A percentile compares a stretch with the other conserved stretches of the same genome.
phyloP scores from a whole-genome alignment of 1,140 invertebrate genomes.

The Pachyrhynchus sulphureomaculatus region DNA sequence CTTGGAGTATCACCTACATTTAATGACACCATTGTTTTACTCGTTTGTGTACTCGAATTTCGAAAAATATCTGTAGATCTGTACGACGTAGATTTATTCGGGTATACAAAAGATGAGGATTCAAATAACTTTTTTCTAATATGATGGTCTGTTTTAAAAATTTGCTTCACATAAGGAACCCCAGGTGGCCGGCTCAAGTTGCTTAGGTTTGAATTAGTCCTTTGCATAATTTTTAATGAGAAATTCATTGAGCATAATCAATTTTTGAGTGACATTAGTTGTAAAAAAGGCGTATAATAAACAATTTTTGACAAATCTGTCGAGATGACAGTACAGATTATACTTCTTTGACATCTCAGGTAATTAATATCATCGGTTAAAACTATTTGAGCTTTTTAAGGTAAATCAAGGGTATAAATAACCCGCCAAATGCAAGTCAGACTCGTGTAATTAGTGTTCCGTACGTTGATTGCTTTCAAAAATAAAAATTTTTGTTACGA shows the following conservation, averaged over 20 bases:
- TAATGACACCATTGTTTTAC: constrained; percentile 38
- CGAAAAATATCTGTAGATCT: constrained; percentile 8
- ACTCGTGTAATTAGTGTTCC: too few species aligned
- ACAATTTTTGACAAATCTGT: not conserved
- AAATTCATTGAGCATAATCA: constrained; percentile 1
- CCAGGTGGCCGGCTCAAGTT: not conserved
- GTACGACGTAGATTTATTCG: not conserved
- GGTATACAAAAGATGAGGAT: constrained; percentile 15
- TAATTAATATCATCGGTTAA: too few species aligned
- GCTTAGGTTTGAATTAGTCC: constrained; percentile 11
- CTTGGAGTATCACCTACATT: constrained; percentile 8
- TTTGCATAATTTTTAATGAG: constrained; percentile 15
- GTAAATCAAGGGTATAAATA: too few species aligned
- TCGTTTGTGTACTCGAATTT: constrained; percentile 39
- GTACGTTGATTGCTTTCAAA: too few species aligned
- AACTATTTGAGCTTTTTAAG: too few species aligned
- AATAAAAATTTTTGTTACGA: too few species aligned
- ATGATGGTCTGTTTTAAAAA: constrained; percentile 1
- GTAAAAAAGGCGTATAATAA: too few species aligned
- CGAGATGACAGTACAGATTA: not conserved
- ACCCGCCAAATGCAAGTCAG: too few species aligned
- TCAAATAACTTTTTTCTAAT: constrained; percentile 13
- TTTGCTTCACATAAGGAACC: not conserved
- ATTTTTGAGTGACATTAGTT: too few species aligned
- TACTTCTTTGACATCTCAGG: too few species aligned